These are phyloP conservation scores for Aethes cnicana DNA, from an alignment of 2,888 invertebrate genomes.

Conservation along the genomic window DNA sequence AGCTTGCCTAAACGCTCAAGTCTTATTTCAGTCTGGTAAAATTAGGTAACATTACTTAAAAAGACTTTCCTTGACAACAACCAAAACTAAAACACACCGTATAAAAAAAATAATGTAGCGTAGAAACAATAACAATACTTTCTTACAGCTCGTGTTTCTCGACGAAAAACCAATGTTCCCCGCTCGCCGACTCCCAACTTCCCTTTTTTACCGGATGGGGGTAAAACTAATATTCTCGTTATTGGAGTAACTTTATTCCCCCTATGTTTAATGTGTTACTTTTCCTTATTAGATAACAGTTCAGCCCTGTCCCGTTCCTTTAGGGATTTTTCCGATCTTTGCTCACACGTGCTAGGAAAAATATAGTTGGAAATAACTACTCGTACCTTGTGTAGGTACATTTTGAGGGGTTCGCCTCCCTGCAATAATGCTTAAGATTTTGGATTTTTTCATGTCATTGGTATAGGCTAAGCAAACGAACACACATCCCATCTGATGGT, in stretches of 20 bases:
- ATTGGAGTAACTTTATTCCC: conserved; percentile 28
- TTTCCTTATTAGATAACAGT: conserved; percentile 16
- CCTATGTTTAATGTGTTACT: conserved; percentile 15
- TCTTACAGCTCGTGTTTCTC: conserved; percentile 18
- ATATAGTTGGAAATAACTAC: too few relatives aligned
- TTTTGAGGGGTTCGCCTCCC: not conserved
- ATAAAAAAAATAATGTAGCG: conserved; percentile 13
- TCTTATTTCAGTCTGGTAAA: too few relatives aligned
- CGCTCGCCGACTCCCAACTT: conserved; percentile 7
- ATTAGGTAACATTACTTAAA: too few relatives aligned
- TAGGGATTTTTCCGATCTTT: not conserved
- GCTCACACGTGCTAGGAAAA: too few relatives aligned
- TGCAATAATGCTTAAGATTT: not conserved
- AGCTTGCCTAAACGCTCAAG: too few relatives aligned
- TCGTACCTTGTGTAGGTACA: too few relatives aligned
- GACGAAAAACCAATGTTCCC: conserved; percentile 17
- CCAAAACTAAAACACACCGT: conserved; percentile 9
- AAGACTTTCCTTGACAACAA: too few relatives aligned
- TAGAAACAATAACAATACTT: conserved; percentile 4
- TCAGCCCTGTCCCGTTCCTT: not conserved
- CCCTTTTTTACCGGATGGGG: conserved; percentile 11
- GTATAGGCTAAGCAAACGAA: too few relatives aligned
- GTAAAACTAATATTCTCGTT: conserved; percentile 27
- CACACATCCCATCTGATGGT: too few relatives aligned
- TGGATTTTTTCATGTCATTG: not conserved